Evolutionary conservation across 2,888 invertebrate genomes (phyloP), one percentile per base, ranked within the genome.

Genomic region (Antitype chi): DNA sequence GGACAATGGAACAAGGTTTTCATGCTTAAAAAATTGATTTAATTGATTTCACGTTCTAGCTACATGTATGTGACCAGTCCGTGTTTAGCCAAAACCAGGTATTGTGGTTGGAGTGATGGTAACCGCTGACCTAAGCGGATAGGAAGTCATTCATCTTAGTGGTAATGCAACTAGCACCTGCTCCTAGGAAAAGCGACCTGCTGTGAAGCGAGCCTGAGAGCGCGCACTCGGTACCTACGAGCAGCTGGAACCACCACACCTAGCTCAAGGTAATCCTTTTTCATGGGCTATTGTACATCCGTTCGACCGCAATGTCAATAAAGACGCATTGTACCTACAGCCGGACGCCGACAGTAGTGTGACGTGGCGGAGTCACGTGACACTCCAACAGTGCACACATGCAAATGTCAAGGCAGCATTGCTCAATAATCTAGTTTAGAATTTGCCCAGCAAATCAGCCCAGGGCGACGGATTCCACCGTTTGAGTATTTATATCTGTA

Each of bases 361-460:
- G 69, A 13, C 7, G 49, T 8, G 32, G 47, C 23, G 52, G 2
- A n/a, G 23, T 60, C 81, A 62, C 66, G 70, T 60, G 70, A 32
- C 69, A 49, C 25, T 49, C 25, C n/a, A 1, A 28, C 55, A 60
- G 53, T 60, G 53, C 64, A 64, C 78, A 62, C 72, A 62, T 11
- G 60, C 62, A 82, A 87, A 87, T 80, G 88, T 80, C 88, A 87
- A 82, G 87, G 86, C 66, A 71, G 71, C 68, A 43, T 80, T 71
- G 75, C 80, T 55, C 66, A 80, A 82, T 57, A 63, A 62, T 69
- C 69, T 70, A 76, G 72, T 76, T 71, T 60, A 68, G 20, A 64
- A 62, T 64, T 81, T 73, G 68, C 53, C n/a, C n/a, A n/a, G n/a
- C n/a, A n/a, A 72, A 63, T 62, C 47, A 32, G 47, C 64, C 60